Conservation (phyloP, 2,113 vertebrate species). For the Muntiacus reevesi region DNA sequence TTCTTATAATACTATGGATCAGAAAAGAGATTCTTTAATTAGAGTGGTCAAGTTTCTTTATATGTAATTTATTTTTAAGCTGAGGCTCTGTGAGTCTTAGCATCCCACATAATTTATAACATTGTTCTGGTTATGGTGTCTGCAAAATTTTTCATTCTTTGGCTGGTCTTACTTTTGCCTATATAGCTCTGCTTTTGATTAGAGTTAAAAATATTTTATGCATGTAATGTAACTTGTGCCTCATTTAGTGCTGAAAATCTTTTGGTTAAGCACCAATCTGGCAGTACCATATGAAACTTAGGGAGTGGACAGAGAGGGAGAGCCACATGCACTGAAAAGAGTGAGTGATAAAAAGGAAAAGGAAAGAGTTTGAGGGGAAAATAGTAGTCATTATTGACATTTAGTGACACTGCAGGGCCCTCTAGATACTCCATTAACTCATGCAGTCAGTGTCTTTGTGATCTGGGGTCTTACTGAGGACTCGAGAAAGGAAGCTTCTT, state of each 20-base stretch:
- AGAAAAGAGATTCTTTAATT: slow-evolving; percentile 5
- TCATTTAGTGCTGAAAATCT: neutral
- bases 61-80: neutral
- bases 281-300: neutral
- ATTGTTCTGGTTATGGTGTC: neutral
- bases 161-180: neutral
- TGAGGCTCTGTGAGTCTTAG: neutral
- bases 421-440: neutral
- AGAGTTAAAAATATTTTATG: neutral
- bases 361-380: neutral
- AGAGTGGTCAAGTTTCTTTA: neutral
- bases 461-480: neutral
- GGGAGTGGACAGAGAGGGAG: neutral
- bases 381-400: neutral
- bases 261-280: neutral
- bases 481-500: neutral
- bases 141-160: neutral
- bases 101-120: neutral
- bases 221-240: neutral
- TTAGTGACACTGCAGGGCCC: neutral
- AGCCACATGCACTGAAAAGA: neutral
- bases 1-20: neutral
- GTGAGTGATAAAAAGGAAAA: neutral
- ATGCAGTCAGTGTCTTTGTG: neutral
- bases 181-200: neutral